These are phyloP conservation scores for Dysmachus trigonus DNA, from an alignment of 2,888 invertebrate genomes.

Conservation along the genomic window DNA sequence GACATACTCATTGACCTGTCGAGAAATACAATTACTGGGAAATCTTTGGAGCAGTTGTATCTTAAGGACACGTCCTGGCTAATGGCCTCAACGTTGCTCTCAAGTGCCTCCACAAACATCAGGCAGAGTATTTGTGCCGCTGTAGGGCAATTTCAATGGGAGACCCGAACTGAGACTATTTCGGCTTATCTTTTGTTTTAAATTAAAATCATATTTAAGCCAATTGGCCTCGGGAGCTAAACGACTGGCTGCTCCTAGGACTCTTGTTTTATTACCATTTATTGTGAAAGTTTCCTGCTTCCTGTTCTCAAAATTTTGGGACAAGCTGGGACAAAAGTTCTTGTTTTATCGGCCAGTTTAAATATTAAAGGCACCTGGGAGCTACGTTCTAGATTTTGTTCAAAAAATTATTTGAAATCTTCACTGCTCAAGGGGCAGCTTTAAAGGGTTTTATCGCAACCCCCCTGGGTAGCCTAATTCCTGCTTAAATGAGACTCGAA, in stretches of 20 bases:
- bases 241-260: not conserved
- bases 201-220: conserved; percentile 7
- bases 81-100: not conserved
- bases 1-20: conserved; percentile 16
- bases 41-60: not conserved
- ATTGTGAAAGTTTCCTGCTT: not conserved
- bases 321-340: not conserved
- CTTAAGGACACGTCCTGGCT: not conserved
- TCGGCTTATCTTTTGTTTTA: not conserved
- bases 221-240: not conserved
- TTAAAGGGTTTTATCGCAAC: not conserved
- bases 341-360: not conserved
- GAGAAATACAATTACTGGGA: conserved; percentile 20
- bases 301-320: not conserved
- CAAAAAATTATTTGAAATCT: not conserved
- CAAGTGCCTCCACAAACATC: not conserved
- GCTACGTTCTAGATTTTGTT: not conserved
- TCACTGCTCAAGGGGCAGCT: not conserved
- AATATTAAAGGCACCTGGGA: not conserved
- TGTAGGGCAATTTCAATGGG: not conserved
- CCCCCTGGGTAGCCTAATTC: not conserved
- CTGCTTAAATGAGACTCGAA: not conserved
- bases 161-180: not conserved
- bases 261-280: not conserved
- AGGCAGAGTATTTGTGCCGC: not conserved